Percentiles rank a stretch among this genome's conserved stretches.
Conservation (phyloP, 2,888 invertebrate genomes). For the Lampropteryx suffumata region DNA sequence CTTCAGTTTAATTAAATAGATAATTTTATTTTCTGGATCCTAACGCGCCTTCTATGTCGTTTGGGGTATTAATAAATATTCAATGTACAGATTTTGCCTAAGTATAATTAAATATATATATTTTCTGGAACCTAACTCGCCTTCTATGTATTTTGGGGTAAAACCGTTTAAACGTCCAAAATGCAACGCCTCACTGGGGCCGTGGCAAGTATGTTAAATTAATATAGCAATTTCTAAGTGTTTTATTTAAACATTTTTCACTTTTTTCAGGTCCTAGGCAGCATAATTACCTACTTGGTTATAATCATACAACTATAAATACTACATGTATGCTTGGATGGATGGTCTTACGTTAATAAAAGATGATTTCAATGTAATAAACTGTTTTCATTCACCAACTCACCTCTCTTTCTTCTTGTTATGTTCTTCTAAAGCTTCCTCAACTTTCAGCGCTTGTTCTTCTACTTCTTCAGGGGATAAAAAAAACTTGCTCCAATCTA, state of each 20-base stretch:
- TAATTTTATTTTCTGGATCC: too few relatives aligned
- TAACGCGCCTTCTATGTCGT: too few relatives aligned
- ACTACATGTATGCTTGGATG: background rate
- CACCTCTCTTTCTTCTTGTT: conserved; percentile 36
- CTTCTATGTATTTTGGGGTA: too few relatives aligned
- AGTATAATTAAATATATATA: too few relatives aligned
- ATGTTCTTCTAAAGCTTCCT: conserved; percentile 51
- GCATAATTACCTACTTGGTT: conserved; percentile 46
- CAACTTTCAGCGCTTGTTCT: conserved; percentile 42
- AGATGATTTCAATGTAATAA: background rate
- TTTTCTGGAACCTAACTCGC: too few relatives aligned
- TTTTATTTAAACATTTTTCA: background rate
- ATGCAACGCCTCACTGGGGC: too few relatives aligned
- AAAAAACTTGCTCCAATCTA: conserved; percentile 29
- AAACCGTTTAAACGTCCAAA: too few relatives aligned
- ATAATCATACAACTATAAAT: conserved; percentile 42
- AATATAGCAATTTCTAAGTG: too few relatives aligned
- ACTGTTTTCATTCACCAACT: conserved; percentile 5
- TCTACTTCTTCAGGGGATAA: conserved; percentile 49
- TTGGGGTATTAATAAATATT: too few relatives aligned
- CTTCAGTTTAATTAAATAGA: too few relatives aligned
- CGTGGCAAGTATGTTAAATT: too few relatives aligned
- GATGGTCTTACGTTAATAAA: conserved; percentile 5
- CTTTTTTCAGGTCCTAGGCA: conserved; percentile 44
- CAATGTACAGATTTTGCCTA: too few relatives aligned